A percentile compares a stretch with the other conserved stretches of the same genome.
phyloP scores from a whole-genome alignment of 2,888 invertebrate genomes.

The Chesias legatella region DNA sequence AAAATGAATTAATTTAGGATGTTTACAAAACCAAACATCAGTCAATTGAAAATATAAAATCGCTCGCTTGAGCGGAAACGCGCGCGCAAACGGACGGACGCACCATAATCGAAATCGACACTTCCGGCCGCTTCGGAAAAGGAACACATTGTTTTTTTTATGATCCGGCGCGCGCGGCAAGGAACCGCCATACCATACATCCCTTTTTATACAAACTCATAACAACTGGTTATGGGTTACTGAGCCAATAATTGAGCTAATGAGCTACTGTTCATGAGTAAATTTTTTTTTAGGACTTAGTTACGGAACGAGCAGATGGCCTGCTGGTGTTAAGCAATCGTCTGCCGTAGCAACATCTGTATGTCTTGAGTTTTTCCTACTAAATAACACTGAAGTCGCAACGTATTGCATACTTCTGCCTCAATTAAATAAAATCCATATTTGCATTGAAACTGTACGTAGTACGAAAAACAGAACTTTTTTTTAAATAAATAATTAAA shows the following conservation, averaged over 20 bases:
- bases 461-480: no score
- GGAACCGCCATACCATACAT: constrained; percentile 3
- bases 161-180: constrained; percentile 28
- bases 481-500: no score
- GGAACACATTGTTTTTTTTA: constrained; percentile 46
- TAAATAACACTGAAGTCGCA: no score
- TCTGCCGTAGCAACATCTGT: no score
- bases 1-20: constrained; percentile 12
- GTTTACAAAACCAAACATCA: constrained; percentile 24
- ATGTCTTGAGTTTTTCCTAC: no score
- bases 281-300: no score
- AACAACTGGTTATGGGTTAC: constrained; percentile 1
- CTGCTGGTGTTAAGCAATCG: no score
- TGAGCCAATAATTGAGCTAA: neutral
- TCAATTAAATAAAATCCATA: no score
- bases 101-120: constrained; percentile 58
- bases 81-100: constrained; percentile 46
- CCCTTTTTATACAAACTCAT: constrained; percentile 10
- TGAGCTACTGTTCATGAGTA: no score
- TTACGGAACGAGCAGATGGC: no score
- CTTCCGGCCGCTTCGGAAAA: constrained; percentile 52
- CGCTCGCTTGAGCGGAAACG: constrained; percentile 38
- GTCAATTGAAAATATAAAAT: constrained; percentile 23
- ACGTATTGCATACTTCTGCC: no score
- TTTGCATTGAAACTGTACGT: no score